phyloP scores from a whole-genome alignment of 2,113 vertebrate species.

The Hystrix cristata region DNA sequence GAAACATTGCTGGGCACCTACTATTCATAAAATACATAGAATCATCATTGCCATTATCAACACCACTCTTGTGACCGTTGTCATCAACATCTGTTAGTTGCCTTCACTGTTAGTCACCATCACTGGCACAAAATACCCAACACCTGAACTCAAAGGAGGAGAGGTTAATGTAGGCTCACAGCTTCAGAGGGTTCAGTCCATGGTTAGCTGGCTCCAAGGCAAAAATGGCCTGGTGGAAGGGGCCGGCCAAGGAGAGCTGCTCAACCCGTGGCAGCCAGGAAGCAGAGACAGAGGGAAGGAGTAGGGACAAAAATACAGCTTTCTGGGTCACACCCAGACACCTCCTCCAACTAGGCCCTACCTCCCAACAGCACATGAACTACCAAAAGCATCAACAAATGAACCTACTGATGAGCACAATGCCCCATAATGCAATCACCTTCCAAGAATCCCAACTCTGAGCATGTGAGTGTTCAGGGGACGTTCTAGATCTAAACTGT shows the following conservation, averaged over 20 bases:
- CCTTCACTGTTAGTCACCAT: neutral
- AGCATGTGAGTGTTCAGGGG: neutral
- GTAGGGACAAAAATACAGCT: accelerated
- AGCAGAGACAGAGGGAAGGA: neutral
- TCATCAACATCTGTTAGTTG: accelerated
- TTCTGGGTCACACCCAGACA: neutral
- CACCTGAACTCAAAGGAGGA: neutral
- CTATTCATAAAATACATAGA: neutral
- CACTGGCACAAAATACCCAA: neutral
- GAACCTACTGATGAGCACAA: neutral
- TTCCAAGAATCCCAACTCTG: neutral
- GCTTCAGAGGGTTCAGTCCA: neutral
- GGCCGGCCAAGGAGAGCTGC: neutral
- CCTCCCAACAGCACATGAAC: neutral
- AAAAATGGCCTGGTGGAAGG: neutral
- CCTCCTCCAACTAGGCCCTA: neutral
- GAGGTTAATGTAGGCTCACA: neutral
- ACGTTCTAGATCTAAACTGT: neutral
- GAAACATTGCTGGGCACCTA: neutral
- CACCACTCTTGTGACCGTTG: accelerated
- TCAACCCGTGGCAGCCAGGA: neutral
- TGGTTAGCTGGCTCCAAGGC: neutral
- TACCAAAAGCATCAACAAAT: neutral
- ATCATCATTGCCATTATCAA: accelerated
- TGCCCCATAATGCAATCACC: neutral